Conservation (phyloP, 2,888 invertebrate genomes). For the Kuschelorhynchus macadamiae region DNA sequence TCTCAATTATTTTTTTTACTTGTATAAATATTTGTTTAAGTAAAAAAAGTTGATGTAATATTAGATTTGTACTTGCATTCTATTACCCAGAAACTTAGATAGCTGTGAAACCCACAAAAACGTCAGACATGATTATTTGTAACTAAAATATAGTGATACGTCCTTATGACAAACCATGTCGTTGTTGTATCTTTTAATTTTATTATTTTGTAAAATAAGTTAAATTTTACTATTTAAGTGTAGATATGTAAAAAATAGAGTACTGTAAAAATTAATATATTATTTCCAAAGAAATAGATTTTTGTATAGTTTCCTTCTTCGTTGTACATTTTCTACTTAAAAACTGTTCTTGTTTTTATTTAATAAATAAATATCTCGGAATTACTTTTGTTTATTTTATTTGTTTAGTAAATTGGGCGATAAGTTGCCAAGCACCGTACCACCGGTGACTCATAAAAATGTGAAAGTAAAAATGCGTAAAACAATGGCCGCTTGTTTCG, state of each 20-base stretch:
- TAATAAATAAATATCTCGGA: slow-evolving; percentile 66
- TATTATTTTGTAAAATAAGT: slow-evolving; percentile 65
- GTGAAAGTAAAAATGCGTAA: slow-evolving; percentile 43
- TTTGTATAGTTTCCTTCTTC: slow-evolving; percentile 62
- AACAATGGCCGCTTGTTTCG: slow-evolving; percentile 37
- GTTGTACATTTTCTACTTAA: slow-evolving; percentile 67
- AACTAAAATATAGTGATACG: background rate
- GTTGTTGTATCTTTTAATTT: slow-evolving; percentile 66
- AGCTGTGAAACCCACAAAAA: too few relatives aligned
- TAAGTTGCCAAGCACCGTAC: slow-evolving; percentile 30
- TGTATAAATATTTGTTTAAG: too few relatives aligned
- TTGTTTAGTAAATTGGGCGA: slow-evolving; percentile 29
- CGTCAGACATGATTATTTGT: too few relatives aligned
- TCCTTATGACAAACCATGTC: slow-evolving; percentile 48
- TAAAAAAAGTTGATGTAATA: too few relatives aligned
- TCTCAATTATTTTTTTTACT: too few relatives aligned
- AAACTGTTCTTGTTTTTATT: slow-evolving; percentile 67
- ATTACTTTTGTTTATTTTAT: slow-evolving; percentile 44
- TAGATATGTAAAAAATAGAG: slow-evolving; percentile 62
- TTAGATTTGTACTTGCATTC: too few relatives aligned
- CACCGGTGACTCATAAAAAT: slow-evolving; percentile 34
- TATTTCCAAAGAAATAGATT: slow-evolving; percentile 67
- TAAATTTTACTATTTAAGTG: slow-evolving; percentile 62
- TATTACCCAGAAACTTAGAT: too few relatives aligned
- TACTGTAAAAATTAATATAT: slow-evolving; percentile 67